These are phyloP conservation scores for Brachylomia viminalis DNA, from an alignment of 2,888 invertebrate species.

Conservation along the genomic window DNA sequence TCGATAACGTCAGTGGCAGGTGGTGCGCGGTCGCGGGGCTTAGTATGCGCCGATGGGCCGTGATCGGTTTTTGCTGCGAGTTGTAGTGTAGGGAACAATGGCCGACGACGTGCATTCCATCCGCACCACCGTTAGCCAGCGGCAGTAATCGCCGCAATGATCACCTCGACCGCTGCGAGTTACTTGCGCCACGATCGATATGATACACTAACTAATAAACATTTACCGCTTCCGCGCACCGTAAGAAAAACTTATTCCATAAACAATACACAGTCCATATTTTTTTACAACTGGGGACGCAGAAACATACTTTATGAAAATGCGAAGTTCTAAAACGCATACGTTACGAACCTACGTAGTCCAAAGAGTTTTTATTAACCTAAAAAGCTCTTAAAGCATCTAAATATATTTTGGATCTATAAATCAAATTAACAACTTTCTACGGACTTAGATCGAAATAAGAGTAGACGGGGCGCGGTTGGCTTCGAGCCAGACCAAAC, in stretches of 20 bases:
- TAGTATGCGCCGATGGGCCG: conserved; percentile 80
- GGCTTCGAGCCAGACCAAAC: conserved; percentile 87
- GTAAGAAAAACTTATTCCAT: conserved; percentile 45
- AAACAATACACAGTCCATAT: conserved; percentile 25
- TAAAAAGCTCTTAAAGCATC: conserved; percentile 24
- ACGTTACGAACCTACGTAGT: conserved; percentile 18
- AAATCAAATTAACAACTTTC: conserved; percentile 77
- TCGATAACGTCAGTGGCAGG: conserved; percentile 71
- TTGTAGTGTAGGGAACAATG: conserved; percentile 82
- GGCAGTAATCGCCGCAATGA: conserved; percentile 81
- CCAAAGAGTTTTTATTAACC: conserved; percentile 16
- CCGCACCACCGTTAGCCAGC: conserved; percentile 84
- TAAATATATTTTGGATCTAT: conserved; percentile 55
- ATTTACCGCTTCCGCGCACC: conserved; percentile 67
- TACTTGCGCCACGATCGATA: conserved; percentile 61
- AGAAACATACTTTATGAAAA: conserved; percentile 6
- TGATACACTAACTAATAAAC: conserved; percentile 65
- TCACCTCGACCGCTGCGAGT: conserved; percentile 68
- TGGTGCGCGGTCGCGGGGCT: conserved; percentile 74
- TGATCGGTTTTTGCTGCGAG: conserved; percentile 83
- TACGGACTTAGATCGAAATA: conserved; percentile 73
- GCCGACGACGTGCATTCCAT: conserved; percentile 84
- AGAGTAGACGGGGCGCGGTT: conserved; percentile 83
- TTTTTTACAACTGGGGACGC: conserved; percentile 24
- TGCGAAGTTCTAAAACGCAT: conserved; percentile 19